Base-by-base conservation (phyloP, 1,140 invertebrate species). In the Drosophila albomicans region DNA sequence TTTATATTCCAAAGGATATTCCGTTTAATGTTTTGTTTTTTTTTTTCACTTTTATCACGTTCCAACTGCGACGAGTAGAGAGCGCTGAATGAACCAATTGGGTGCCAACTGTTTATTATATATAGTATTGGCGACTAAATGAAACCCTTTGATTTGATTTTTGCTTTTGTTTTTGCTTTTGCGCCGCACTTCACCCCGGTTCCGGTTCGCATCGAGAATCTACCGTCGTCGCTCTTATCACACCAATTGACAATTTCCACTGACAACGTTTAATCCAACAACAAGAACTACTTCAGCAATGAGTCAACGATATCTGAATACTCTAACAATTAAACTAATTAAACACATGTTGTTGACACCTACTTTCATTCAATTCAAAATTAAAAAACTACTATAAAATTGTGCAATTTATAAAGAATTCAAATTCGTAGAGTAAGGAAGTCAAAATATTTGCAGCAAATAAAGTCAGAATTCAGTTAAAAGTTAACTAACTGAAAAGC, bases 161-260 rank as follows among this genome's bases (percentile, higher is more conserved):
- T 58, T 25, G 38, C 13, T 35, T 46, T 32, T 15, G 25, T 58
- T 66, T 5, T 54, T 25, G 16, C 32, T 16, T 13, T 8, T 2
- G 20, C 38, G 32, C 46, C 62, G 30, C 63, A 49, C 54, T 48
- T 32, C 30, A 11, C 25, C 56, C 54, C 51, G 45, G 56, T 71
- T 59, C 54, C 59, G 69, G 52, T 76, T 74, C 16, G 11, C 32
- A 35, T 7, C 41, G 20, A 6, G 13, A 4, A 30, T 58, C 59
- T 8, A 11, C 6, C 45, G 3, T 13, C 20, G 3, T 13, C 20
- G 41, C 63, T 10, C 81, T 84, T 84, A 84, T 84, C 81, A 64
- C 51, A 11, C 66, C 67, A 62, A 73, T 81, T 89, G 84, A 79
- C 85, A 88, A 88, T 88, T 88, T 84, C 70, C 65, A 87, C 52